phyloP scores from a whole-genome alignment of 64 coral and sea anemone genomes.

The Montipora cactus region DNA sequence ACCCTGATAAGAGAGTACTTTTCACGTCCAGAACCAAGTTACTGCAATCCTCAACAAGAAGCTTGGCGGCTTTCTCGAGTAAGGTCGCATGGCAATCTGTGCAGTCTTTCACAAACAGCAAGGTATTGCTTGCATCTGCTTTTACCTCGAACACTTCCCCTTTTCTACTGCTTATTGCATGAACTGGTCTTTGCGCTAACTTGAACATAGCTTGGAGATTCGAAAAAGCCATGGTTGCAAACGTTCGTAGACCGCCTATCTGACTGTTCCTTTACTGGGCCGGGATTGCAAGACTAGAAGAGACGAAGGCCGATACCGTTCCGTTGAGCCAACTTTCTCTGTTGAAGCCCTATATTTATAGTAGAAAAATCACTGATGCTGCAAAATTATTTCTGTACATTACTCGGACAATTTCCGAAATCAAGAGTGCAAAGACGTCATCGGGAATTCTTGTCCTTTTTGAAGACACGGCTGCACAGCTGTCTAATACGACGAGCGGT shows the following conservation, averaged over 20 bases:
- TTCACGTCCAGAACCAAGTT: constrained; percentile 65
- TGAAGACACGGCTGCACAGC: constrained; percentile 18
- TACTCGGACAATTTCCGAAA: background rate
- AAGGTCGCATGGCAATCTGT: constrained; percentile 48
- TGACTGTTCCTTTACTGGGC: too few relatives aligned
- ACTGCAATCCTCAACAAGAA: constrained; percentile 41
- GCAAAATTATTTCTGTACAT: constrained; percentile 13
- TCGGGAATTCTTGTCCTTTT: background rate
- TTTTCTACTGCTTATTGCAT: constrained; percentile 44
- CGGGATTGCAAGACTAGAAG: too few relatives aligned
- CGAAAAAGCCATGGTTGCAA: background rate
- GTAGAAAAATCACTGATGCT: background rate
- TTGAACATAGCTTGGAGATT: constrained; percentile 52
- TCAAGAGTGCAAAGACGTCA: background rate
- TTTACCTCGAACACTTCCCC: constrained; percentile 54
- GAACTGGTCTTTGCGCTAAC: constrained; percentile 56
- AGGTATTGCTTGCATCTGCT: constrained; percentile 8
- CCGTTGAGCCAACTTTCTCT: background rate
- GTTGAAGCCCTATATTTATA: background rate
- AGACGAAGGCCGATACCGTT: too few relatives aligned
- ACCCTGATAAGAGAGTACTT: constrained; percentile 42
- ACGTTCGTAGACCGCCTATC: too few relatives aligned
- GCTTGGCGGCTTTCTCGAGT: constrained; percentile 50
- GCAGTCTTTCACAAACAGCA: constrained; percentile 62
- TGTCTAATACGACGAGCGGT: background rate